Base-by-base conservation (phyloP, 2,888 invertebrate genomes). In the Limnephilus auricula region DNA sequence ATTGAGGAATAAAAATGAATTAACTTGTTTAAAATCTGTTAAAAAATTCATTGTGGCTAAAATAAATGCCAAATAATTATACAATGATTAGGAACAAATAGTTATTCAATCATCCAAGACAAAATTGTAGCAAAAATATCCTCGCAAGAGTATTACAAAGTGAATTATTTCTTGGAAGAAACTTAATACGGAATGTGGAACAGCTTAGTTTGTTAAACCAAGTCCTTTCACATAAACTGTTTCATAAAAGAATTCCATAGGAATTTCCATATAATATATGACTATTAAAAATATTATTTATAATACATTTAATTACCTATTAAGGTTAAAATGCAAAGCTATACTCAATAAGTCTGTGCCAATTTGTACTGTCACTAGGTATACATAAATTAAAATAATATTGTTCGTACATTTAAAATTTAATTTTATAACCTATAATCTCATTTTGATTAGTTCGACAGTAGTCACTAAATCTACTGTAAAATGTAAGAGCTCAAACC, bases 321-420 rank as follows among this genome's bases (percentile, higher is more conserved):
- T 40, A 40, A 40, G 87, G 87, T 45, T n/a, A 45, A 87, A 65
- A 45, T 87, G 87, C 87, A 82, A 45, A 89, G 40, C 80, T 89
- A 65, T 78, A 65, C 83, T 85, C 80, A 90, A 89, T 90, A 89
- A 90, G 83, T 90, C 86, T 91, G 90, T 89, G 91, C 92, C 92
- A 92, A 93, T 93, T 93, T 93, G 93, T 93, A 93, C 93, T 92
- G 93, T 93, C 92, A 91, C 90, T 93, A 92, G 91, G 91, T 90
- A 92, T 90, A 89, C 88, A 84, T 65, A 91, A 15, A 89, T 84
- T 50, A 85, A 90, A 91, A 90, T 91, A 91, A 90, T 90, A 89
- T 91, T 89, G 25, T 89, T 84, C 40, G 84, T 78, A 89, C 65
- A 88, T 79, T 89, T 84, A 83, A 89, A 88, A 50, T 90, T 65